These are phyloP conservation scores for Tachina grossa DNA, from an alignment of 2,888 invertebrate genomes.

Conservation along the genomic window DNA sequence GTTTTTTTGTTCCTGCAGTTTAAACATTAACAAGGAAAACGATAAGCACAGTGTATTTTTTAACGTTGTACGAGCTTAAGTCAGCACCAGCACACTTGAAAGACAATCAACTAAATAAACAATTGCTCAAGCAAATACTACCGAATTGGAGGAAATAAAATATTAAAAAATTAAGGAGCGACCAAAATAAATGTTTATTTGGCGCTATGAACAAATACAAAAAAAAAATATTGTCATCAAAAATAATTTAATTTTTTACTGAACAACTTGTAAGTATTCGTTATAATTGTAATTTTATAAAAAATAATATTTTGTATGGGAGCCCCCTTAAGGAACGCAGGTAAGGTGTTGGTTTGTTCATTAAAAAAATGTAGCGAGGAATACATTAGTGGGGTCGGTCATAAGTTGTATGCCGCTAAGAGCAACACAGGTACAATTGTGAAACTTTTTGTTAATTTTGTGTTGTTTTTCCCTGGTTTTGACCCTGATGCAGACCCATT, in stretches of 20 bases:
- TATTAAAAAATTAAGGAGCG: conserved; percentile 55
- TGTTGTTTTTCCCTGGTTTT: too few relatives aligned
- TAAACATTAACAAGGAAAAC: conserved; percentile 27
- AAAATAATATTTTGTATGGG: too few relatives aligned
- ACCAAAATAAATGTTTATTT: conserved; percentile 48
- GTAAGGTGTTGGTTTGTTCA: too few relatives aligned
- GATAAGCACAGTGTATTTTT: conserved; percentile 31
- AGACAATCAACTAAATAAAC: conserved; percentile 78
- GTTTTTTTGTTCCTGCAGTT: background rate
- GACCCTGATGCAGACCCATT: too few relatives aligned
- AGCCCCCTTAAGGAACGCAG: too few relatives aligned
- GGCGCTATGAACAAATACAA: conserved; percentile 58
- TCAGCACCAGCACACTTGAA: conserved; percentile 69
- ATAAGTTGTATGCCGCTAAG: too few relatives aligned
- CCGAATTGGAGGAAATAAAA: conserved; percentile 5
- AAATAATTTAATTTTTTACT: conserved; percentile 80
- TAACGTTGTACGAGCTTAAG: conserved; percentile 11
- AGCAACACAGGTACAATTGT: too few relatives aligned
- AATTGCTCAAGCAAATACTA: conserved; percentile 69
- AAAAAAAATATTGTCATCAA: conserved; percentile 76
- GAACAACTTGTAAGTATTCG: conserved; percentile 21
- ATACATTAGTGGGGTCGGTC: too few relatives aligned
- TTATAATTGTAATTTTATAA: background rate
- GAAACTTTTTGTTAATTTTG: too few relatives aligned
- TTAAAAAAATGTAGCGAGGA: too few relatives aligned